Evolutionary conservation across 2,113 vertebrate species (phyloP), one percentile per base, ranked within the genome.

Genomic region (Aspidoscelis tigris): DNA sequence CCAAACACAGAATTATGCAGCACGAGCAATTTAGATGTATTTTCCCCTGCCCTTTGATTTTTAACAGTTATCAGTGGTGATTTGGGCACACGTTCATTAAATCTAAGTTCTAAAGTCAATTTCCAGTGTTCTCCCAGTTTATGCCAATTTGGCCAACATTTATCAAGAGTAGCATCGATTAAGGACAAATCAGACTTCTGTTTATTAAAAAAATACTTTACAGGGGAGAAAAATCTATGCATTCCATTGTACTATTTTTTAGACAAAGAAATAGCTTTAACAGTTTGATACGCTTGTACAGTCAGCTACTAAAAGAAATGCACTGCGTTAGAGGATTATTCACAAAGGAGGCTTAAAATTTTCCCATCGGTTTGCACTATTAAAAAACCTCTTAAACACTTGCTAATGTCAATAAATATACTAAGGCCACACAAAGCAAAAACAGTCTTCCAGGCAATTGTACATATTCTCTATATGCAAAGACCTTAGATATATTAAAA

Each of bases 191-290:
- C 95, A 95, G 92, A 95, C 94, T 96, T 94, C 69, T 94, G 95
- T 99, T 98, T 98, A 98, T 97, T 98, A 97, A 97, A 98, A 98
- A 97, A 97, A 97, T 97, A 97, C 94, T 96, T 96, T 96, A 96
- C 95, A 96, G 93, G 93, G 90, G 89, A 96, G 88, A 84, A 95
- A 95, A 91, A 90, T 95, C 94, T 96, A 95, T 96, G 95, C 94
- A 96, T 97, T 97, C 95, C 95, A 95, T 94, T 91, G 90, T 92
- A 93, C 94, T 80, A 41, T 85, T 79, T 78, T 79, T 80, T 39
- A 95, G 92, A 96, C 96, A 96, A 95, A 96, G 94, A 94, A 93
- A 96, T 90, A 96, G 95, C 96, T 94, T 85, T 94, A 94, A 95
- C 95, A 94, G 92, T 95, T 94, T 91, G 95, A 95, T 95, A 95